A percentile compares a stretch with the other conserved stretches of the same genome.
Conservation (phyloP, 92 coral and sea anemone genomes). For the Pocillopora grandis region DNA sequence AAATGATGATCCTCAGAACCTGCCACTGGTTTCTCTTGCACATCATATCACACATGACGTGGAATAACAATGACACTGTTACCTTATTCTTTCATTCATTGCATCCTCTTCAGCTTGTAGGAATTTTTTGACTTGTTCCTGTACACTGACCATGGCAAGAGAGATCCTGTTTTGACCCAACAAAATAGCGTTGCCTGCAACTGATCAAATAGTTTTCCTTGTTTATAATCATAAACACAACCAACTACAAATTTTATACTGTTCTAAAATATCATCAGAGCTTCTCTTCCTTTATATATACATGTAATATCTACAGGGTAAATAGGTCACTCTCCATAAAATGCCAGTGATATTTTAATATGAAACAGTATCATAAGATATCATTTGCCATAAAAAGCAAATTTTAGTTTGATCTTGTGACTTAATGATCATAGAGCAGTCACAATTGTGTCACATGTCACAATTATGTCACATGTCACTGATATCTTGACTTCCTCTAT, state of each 20-base stretch:
- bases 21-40: neutral
- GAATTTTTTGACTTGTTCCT: conserved; percentile 85
- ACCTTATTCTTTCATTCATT: conserved; percentile 86
- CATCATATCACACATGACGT: neutral
- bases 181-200: conserved; percentile 55
- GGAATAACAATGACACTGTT: neutral
- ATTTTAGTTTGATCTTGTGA: neutral
- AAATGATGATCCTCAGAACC: no score
- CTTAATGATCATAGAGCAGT: neutral
- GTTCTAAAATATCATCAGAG: neutral
- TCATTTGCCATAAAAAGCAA: neutral
- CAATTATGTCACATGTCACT: neutral
- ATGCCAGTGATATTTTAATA: neutral
- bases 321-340: neutral
- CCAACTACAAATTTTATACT: neutral
- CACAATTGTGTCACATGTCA: conserved; percentile 7
- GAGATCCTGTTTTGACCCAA: conserved; percentile 75
- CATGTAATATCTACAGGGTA: no score
- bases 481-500: no score
- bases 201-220: neutral
- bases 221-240: neutral
- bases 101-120: conserved; percentile 82
- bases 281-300: no score
- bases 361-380: neutral
- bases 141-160: conserved; percentile 69